A percentile compares a stretch with the other conserved stretches of the same genome.
phyloP scores from a whole-genome alignment of 2,113 vertebrate genomes.

The Otis tarda region DNA sequence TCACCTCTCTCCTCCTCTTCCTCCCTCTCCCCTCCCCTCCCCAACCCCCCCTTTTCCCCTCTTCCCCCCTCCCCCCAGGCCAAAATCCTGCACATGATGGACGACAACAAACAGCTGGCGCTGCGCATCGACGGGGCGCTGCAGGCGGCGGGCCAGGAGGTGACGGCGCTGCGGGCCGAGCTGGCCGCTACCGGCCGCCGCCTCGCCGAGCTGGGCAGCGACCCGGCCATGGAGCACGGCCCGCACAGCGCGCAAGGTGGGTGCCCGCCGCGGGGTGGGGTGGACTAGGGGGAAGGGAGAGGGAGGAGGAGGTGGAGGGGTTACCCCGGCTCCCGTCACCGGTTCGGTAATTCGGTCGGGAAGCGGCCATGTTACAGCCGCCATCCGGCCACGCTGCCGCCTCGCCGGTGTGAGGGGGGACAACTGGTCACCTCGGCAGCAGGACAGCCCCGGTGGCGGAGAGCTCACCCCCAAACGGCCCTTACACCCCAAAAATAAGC shows the following conservation, averaged over 20 bases:
- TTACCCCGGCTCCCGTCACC: background rate
- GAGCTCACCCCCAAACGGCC: no score
- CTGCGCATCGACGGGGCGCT: constrained; percentile 91
- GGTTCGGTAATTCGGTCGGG: background rate
- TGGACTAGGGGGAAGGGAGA: no score
- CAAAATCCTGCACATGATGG: constrained; percentile 93
- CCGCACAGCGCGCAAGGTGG: constrained; percentile 83
- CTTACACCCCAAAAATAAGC: no score
- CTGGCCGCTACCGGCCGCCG: constrained; percentile 88
- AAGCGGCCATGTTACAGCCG: constrained; percentile 25
- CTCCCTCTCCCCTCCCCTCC: no score
- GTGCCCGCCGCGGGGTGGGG: background rate
- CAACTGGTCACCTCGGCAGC: no score
- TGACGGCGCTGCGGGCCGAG: constrained; percentile 90
- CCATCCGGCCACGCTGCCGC: background rate
- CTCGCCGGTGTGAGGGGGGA: no score
- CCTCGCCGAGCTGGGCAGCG: constrained; percentile 85
- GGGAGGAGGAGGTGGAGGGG: background rate
- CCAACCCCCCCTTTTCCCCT: no score
- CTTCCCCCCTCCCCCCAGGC: constrained; percentile 87
- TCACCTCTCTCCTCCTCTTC: no score
- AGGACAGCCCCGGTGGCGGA: no score
- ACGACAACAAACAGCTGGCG: constrained; percentile 91
- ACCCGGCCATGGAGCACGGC: constrained; percentile 79
- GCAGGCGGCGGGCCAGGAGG: constrained; percentile 90